phyloP scores from a whole-genome alignment of 1,140 invertebrate species.

The Penaeus indicus region DNA sequence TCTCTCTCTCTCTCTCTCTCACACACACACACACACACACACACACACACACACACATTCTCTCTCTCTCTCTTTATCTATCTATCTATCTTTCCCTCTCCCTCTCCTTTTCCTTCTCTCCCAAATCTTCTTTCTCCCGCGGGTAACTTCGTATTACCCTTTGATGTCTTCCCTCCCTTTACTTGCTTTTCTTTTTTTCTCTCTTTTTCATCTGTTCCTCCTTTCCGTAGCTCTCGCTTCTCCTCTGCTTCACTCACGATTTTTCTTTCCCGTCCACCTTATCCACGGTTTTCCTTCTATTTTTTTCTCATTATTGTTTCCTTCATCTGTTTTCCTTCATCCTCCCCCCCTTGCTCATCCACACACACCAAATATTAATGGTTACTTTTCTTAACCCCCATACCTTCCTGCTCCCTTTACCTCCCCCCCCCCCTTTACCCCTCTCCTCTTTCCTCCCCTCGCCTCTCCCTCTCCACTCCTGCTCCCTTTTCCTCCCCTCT shows the following conservation, averaged over 20 bases:
- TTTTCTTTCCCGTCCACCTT: neutral
- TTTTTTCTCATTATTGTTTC: neutral
- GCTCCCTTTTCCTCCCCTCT: neutral
- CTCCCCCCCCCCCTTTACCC: neutral
- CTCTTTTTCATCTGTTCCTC: neutral
- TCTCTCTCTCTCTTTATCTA: neutral
- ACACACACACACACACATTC: too few relatives aligned
- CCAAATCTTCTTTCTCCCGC: neutral
- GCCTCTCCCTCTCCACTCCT: neutral
- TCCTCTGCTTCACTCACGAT: neutral
- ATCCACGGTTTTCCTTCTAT: neutral
- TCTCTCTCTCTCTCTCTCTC: neutral
- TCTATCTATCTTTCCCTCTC: neutral
- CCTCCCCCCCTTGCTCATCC: neutral
- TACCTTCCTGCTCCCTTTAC: neutral
- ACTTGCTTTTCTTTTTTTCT: neutral
- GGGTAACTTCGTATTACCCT: neutral
- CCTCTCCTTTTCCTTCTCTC: conserved; percentile 7
- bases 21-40: too few relatives aligned
- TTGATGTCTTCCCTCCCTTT: neutral
- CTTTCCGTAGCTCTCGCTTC: neutral
- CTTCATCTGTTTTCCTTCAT: neutral
- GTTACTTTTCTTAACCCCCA: neutral
- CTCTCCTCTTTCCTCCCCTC: neutral
- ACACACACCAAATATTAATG: neutral